Conservation (phyloP, 2,888 invertebrate genomes). For the Hemithea aestivaria region DNA sequence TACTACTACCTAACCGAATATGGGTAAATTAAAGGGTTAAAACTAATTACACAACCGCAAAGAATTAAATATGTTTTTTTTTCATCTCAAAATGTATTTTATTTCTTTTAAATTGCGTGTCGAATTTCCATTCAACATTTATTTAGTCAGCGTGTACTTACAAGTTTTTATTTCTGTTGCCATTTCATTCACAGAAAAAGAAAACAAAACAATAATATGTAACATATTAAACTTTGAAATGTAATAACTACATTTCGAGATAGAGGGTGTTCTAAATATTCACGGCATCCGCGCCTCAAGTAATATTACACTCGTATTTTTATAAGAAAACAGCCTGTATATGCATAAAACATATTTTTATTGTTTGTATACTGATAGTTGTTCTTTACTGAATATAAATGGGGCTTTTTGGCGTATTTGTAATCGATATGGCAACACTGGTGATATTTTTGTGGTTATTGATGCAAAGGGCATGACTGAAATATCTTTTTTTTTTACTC, state of each 20-base stretch:
- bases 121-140: too few relatives aligned
- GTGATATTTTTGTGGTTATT: too few relatives aligned
- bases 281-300: conserved; percentile 9
- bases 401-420: background rate
- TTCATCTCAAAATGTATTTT: too few relatives aligned
- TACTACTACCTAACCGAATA: too few relatives aligned
- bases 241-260: conserved; percentile 14
- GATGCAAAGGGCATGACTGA: too few relatives aligned
- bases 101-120: too few relatives aligned
- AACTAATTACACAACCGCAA: too few relatives aligned
- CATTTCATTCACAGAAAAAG: background rate
- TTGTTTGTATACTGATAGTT: conserved; percentile 9
- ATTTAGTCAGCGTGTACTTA: too few relatives aligned
- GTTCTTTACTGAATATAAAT: conserved; percentile 2
- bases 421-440: background rate
- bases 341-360: conserved; percentile 12
- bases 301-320: conserved; percentile 11
- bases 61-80: too few relatives aligned
- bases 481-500: too few relatives aligned
- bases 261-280: conserved; percentile 3
- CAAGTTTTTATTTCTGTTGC: too few relatives aligned
- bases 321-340: conserved; percentile 10
- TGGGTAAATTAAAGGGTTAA: too few relatives aligned
- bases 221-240: conserved; percentile 10
- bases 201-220: conserved; percentile 4